Conservation (phyloP, 2,888 invertebrate genomes). For the Metellina segmentata region DNA sequence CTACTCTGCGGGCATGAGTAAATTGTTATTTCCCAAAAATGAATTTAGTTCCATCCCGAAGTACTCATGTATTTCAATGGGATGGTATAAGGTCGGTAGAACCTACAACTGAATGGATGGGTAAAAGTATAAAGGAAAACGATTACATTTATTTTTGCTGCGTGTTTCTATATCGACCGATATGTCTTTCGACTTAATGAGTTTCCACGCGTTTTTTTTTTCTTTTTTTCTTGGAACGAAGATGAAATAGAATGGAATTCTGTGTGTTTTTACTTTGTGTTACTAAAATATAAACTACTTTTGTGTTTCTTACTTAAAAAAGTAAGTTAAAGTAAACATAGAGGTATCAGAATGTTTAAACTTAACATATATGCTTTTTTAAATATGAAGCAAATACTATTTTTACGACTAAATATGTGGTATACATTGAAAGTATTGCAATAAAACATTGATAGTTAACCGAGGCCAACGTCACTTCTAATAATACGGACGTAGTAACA, state of each 20-base stretch:
- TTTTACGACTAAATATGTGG: too few species aligned
- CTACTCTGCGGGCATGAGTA: constrained; percentile 1
- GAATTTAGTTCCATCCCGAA: neutral
- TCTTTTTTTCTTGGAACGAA: neutral
- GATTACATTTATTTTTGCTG: neutral
- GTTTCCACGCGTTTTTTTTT: neutral
- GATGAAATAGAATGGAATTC: neutral
- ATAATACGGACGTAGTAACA: too few species aligned
- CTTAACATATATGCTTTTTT: too few species aligned
- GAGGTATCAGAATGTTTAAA: too few species aligned
- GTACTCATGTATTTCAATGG: neutral
- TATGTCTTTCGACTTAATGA: neutral
- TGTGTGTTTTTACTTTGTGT: neutral
- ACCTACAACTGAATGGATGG: neutral
- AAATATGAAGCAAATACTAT: too few species aligned
- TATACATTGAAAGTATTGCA: too few species aligned
- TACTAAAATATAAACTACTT: too few species aligned
- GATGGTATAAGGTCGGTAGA: neutral
- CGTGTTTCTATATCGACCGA: neutral
- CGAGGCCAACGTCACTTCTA: too few species aligned
- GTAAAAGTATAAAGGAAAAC: neutral
- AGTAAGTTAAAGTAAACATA: too few species aligned
- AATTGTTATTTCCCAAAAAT: constrained; percentile 1
- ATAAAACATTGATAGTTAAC: too few species aligned
- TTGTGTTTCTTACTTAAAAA: too few species aligned